Conservation (phyloP, 2,797 vertebrate species). For the Ctenopoma multispine region DNA sequence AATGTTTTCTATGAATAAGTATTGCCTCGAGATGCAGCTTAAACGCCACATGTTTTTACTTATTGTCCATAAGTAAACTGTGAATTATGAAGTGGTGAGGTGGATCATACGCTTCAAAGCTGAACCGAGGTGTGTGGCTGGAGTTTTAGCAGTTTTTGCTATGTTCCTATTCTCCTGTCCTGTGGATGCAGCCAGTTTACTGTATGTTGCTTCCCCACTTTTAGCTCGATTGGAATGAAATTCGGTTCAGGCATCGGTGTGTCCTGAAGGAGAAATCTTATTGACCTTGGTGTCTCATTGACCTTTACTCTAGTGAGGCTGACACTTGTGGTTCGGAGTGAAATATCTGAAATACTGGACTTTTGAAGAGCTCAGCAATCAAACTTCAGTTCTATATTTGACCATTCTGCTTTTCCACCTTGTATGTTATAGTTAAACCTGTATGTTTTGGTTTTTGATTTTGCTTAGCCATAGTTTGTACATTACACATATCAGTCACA, state of each 20-base stretch:
- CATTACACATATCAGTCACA: too few species aligned
- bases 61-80: constrained; percentile 4
- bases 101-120: background rate
- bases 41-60: constrained; percentile 15
- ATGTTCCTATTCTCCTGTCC: background rate
- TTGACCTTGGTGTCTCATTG: background rate
- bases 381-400: too few species aligned
- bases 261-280: background rate
- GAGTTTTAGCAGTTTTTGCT: background rate
- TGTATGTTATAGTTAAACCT: too few species aligned
- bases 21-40: constrained; percentile 20
- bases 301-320: background rate
- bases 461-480: too few species aligned
- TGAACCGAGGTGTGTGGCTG: background rate
- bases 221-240: background rate
- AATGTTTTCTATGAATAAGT: constrained; percentile 12
- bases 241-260: background rate
- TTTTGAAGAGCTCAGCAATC: too few species aligned
- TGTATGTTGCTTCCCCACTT: background rate
- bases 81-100: background rate
- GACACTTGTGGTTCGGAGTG: background rate
- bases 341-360: too few species aligned
- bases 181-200: background rate
- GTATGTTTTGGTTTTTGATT: too few species aligned
- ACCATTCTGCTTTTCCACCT: too few species aligned